phyloP scores from a whole-genome alignment of 1,140 invertebrate genomes.

The Tachypleus tridentatus region DNA sequence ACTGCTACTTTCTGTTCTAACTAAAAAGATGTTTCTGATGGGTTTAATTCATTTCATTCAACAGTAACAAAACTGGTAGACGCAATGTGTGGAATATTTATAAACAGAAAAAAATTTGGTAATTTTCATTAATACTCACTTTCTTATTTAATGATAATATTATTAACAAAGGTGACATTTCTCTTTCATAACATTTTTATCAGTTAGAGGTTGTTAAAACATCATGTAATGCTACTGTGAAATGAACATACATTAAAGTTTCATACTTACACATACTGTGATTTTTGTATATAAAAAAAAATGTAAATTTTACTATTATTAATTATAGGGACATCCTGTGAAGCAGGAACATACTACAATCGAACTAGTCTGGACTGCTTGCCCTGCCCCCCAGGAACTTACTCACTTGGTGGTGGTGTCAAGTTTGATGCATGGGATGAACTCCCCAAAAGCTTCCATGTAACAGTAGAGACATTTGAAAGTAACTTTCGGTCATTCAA shows the following conservation, averaged over 20 bases:
- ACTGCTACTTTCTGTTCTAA: too few species aligned
- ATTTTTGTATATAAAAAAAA: not conserved
- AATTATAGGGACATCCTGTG: slow-evolving; percentile 38
- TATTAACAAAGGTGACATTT: not conserved
- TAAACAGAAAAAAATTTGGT: too few species aligned
- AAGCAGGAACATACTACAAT: slow-evolving; percentile 39
- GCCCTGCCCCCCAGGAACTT: slow-evolving; percentile 39
- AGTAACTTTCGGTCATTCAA: slow-evolving; percentile 15
- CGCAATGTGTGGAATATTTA: too few species aligned
- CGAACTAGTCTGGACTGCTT: slow-evolving; percentile 36
- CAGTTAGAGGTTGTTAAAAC: not conserved
- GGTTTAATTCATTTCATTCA: too few species aligned
- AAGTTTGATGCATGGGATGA: slow-evolving; percentile 40
- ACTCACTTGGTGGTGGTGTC: slow-evolving; percentile 42
- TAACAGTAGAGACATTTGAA: slow-evolving; percentile 35
- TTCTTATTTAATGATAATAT: not conserved
- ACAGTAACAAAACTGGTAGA: too few species aligned
- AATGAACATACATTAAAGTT: too few species aligned
- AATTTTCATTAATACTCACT: too few species aligned
- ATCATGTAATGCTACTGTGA: not conserved
- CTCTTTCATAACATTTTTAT: not conserved
- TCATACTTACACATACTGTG: too few species aligned
- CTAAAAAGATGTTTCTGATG: too few species aligned
- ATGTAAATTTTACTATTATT: slow-evolving; percentile 13
- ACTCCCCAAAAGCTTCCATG: slow-evolving; percentile 37